These are phyloP conservation scores for Teleiodes luculella DNA, from an alignment of 2,888 invertebrate genomes.

Conservation along the genomic window DNA sequence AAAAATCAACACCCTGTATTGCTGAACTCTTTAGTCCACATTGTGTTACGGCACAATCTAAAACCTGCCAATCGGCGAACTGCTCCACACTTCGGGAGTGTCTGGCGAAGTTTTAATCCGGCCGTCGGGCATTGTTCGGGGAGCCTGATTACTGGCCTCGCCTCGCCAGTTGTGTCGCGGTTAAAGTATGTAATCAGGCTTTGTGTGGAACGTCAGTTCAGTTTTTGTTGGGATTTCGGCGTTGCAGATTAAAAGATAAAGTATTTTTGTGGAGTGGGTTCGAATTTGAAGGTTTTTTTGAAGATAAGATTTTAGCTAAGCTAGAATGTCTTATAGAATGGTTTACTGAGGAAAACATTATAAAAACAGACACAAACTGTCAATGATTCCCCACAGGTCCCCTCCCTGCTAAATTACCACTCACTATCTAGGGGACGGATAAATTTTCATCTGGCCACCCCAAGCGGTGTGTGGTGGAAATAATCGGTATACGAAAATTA, in stretches of 20 bases:
- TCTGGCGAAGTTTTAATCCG: slow-evolving; percentile 2
- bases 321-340: too few relatives aligned
- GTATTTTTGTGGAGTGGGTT: too few relatives aligned
- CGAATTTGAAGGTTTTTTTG: too few relatives aligned
- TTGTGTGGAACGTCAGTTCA: slow-evolving; percentile 20
- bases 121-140: slow-evolving; percentile 1
- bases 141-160: slow-evolving; percentile 53
- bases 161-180: slow-evolving; percentile 13
- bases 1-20: too few relatives aligned
- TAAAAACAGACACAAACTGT: too few relatives aligned
- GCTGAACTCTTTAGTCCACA: not conserved
- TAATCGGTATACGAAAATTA: slow-evolving; percentile 53
- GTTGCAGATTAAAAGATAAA: not conserved
- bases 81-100: not conserved
- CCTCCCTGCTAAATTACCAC: not conserved
- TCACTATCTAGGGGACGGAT: slow-evolving; percentile 11
- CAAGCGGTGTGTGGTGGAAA: slow-evolving; percentile 30
- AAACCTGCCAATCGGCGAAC: not conserved
- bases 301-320: too few relatives aligned
- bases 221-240: slow-evolving; percentile 1
- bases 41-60: not conserved
- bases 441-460: not conserved
- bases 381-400: not conserved
- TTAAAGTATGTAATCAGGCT: slow-evolving; percentile 6
- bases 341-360: too few relatives aligned